Evolutionary conservation across 1,140 invertebrate species (phyloP), one percentile per base, ranked within the genome.

Genomic region (Drosophila eugracilis): DNA sequence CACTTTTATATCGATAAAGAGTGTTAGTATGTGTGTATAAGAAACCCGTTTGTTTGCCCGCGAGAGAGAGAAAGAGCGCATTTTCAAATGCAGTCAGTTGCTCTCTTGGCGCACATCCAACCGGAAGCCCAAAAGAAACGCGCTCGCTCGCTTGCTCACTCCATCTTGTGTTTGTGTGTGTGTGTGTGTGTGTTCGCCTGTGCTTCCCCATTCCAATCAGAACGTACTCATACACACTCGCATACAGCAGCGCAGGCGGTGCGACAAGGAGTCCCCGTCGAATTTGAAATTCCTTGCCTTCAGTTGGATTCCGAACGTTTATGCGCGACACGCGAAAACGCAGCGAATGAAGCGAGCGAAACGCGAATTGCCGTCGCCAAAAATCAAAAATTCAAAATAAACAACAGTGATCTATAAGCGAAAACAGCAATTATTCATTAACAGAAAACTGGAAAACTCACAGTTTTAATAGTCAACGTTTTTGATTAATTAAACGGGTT

Each of bases 21-120:
- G n/a, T 26, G 42, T n/a, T 4, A 21, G 49, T 17, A 24, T 52
- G 24, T 17, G 60, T 44, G 57, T 32, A 34, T 57, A 65, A 24
- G 37, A 76, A 89, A 89, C 85, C 70, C 76, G 85, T 89, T 89
- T 89, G 84, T 83, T 88, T 89, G 83, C 49, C 60, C 78, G 76
- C 48, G 63, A 62, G 57, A 71, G 36, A 58, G 72, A 58, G 72
- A 63, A 58, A 49, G n/a, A n/a, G n/a, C n/a, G n/a, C n/a, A n/a
- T n/a, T 50, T 34, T 28, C 58, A 59, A 60, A 45, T 44, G 48
- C 69, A 50, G 45, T 36, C 83, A 85, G 77, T 85, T 62, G 55
- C 83, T 71, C 80, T 77, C 65, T 45, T 41, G 72, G 65, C 71
- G 59, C 69, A 79, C 80, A 70, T 85, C 81, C 81, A 85, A 85